phyloP scores from a whole-genome alignment of 2,888 invertebrate genomes.

The Brenthis ino region DNA sequence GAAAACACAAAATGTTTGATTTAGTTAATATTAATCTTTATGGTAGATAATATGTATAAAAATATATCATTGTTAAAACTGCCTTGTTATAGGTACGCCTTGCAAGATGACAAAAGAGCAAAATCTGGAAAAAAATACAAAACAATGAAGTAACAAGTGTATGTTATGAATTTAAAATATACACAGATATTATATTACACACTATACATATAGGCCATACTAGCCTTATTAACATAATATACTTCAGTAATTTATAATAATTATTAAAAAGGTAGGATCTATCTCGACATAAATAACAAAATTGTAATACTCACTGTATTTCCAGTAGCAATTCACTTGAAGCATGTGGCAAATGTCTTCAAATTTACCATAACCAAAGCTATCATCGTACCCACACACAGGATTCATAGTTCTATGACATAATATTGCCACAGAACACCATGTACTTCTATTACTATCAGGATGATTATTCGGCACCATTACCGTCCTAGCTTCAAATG shows the following conservation, averaged over 20 bases:
- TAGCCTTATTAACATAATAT: too few species aligned
- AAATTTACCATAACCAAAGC: constrained; percentile 62
- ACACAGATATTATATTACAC: too few species aligned
- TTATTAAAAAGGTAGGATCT: neutral
- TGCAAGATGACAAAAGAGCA: constrained; percentile 52
- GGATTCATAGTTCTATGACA: constrained; percentile 50
- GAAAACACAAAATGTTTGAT: too few species aligned
- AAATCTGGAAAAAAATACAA: constrained; percentile 57
- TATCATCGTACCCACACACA: constrained; percentile 64
- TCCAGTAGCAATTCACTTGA: constrained; percentile 67
- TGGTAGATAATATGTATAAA: too few species aligned
- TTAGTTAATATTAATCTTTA: too few species aligned
- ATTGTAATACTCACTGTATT: constrained; percentile 58
- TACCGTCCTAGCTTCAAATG: constrained; percentile 40
- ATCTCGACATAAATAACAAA: neutral
- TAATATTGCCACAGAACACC: constrained; percentile 58
- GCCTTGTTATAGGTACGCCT: neutral
- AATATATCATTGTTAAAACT: too few species aligned
- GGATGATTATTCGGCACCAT: constrained; percentile 32
- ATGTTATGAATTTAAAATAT: too few species aligned
- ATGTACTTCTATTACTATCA: constrained; percentile 47
- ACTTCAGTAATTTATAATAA: too few species aligned
- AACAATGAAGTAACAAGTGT: neutral
- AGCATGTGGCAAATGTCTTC: constrained; percentile 67
- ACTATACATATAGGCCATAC: too few species aligned